Conservation (phyloP, 2,797 vertebrate genomes). For the Sebastes diploproa region DNA sequence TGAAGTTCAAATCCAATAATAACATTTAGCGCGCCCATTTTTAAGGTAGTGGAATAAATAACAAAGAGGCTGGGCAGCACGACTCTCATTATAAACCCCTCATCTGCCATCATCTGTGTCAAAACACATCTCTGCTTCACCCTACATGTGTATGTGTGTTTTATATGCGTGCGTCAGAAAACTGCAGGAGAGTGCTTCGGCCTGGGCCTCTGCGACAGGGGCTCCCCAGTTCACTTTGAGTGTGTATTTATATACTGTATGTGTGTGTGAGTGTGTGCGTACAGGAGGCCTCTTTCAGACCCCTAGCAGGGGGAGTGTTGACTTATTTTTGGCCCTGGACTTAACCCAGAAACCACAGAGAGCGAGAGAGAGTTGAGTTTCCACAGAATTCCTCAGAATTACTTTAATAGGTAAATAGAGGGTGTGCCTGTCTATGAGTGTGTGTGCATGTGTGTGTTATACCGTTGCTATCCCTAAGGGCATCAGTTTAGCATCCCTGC, state of each 20-base stretch:
- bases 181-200: conserved; percentile 30
- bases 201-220: conserved; percentile 63
- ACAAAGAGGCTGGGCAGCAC: conserved; percentile 26
- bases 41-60: conserved; percentile 54
- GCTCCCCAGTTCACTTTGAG: conserved; percentile 64
- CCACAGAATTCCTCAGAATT: conserved; percentile 73
- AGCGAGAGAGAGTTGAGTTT: conserved; percentile 67
- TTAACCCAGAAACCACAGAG: conserved; percentile 76
- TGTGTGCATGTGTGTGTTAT: conserved; percentile 76
- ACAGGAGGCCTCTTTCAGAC: conserved; percentile 78
- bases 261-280: conserved; percentile 49
- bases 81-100: conserved; percentile 44
- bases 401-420: conserved; percentile 75
- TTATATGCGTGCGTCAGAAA: conserved; percentile 45
- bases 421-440: conserved; percentile 45
- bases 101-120: conserved; percentile 62
- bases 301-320: conserved; percentile 75
- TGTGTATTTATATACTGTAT: conserved; percentile 51
- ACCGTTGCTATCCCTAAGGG: conserved; percentile 80
- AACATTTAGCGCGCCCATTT: conserved; percentile 26
- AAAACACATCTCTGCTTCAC: conserved; percentile 37
- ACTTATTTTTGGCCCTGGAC: conserved; percentile 78
- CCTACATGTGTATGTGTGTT: conserved; percentile 17
- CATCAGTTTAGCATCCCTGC: conserved; percentile 13
- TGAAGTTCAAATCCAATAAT: conserved; percentile 31